phyloP scores from a whole-genome alignment of 2,113 vertebrate species.

The Lagopus leucura region DNA sequence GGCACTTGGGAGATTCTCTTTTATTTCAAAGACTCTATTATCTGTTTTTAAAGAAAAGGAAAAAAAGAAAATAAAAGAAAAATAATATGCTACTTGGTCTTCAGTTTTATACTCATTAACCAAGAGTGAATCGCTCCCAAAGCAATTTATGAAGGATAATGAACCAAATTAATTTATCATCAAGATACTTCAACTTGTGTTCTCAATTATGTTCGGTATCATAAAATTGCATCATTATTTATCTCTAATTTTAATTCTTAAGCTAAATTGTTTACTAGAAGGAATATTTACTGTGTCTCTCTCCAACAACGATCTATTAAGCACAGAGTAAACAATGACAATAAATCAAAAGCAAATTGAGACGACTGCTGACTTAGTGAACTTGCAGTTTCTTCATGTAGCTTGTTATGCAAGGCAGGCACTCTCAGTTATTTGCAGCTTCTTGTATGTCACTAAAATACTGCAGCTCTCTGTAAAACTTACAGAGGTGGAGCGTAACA shows the following conservation, averaged over 20 bases:
- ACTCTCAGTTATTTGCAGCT: constrained; percentile 40
- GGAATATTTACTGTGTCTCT: constrained; percentile 45
- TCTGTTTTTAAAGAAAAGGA: no score
- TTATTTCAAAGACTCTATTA: background rate
- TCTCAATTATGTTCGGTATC: constrained; percentile 14
- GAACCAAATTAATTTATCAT: constrained; percentile 65
- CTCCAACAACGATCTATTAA: constrained; percentile 67
- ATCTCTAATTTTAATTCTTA: constrained; percentile 68
- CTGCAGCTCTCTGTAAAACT: background rate
- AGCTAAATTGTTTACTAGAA: constrained; percentile 65
- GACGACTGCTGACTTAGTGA: constrained; percentile 53
- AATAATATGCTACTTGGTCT: background rate
- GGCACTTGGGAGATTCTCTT: background rate
- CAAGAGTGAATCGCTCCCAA: constrained; percentile 39
- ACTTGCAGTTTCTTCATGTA: constrained; percentile 28
- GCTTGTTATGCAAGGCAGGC: background rate
- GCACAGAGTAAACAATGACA: constrained; percentile 42
- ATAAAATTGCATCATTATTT: constrained; percentile 65
- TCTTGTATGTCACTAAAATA: background rate
- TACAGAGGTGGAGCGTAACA: background rate
- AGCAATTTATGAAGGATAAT: constrained; percentile 68
- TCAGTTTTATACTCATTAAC: constrained; percentile 46
- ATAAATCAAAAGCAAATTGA: constrained; percentile 71
- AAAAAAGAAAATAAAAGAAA: background rate
- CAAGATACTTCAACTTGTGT: constrained; percentile 50